Evolutionary conservation across 1,140 invertebrate genomes (phyloP).

Genomic region (Bactericera cockerelli): DNA sequence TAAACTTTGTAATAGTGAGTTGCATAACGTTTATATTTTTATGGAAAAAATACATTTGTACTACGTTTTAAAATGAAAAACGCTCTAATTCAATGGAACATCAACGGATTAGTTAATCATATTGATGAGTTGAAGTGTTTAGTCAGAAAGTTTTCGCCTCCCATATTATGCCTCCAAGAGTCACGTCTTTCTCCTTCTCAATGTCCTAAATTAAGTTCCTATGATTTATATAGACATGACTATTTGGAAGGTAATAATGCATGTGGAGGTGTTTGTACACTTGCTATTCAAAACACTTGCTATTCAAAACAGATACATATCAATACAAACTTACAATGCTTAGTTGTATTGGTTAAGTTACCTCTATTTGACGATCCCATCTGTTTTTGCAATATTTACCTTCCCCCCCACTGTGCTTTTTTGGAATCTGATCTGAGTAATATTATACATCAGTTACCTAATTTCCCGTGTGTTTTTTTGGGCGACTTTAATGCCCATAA

Average conservation of each 20-base stretch:
- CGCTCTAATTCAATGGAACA: neutral
- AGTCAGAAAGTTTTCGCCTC: neutral
- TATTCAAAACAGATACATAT: neutral
- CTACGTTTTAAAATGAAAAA: neutral
- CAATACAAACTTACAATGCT: neutral
- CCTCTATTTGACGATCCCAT: neutral
- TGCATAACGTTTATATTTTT: too few species aligned
- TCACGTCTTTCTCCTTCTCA: neutral
- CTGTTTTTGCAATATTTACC: constrained; percentile 4
- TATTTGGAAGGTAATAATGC: neutral
- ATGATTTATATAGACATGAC: neutral
- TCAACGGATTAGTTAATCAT: neutral
- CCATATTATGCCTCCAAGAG: constrained; percentile 6
- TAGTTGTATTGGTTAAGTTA: neutral
- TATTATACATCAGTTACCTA: constrained; percentile 24
- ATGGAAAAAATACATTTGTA: too few species aligned
- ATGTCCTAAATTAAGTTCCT: neutral
- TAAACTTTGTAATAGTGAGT: too few species aligned
- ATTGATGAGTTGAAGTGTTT: neutral
- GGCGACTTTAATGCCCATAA: constrained; percentile 27
- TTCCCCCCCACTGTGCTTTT: neutral
- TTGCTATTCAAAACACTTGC: neutral
- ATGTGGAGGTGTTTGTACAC: neutral
- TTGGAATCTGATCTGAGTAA: constrained; percentile 18
- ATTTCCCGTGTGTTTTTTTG: constrained; percentile 23